phyloP scores from a whole-genome alignment of 2,797 vertebrate species.

The Ispidina lecontei region DNA sequence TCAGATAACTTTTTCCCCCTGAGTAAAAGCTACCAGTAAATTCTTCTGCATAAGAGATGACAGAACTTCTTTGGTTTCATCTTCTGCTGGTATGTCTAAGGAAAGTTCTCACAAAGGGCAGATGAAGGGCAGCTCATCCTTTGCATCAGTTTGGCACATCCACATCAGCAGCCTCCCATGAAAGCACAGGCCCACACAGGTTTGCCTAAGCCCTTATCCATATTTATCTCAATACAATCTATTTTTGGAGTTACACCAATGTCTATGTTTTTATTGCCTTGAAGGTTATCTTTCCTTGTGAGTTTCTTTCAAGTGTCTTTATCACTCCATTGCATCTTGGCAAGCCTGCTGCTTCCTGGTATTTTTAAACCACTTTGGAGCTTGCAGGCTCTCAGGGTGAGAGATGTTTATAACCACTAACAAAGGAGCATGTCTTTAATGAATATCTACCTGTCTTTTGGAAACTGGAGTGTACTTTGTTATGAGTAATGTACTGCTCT shows the following conservation, averaged over 20 bases:
- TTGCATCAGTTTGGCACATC: background rate
- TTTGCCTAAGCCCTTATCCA: background rate
- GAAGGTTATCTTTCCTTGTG: constrained; percentile 14
- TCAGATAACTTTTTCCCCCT: background rate
- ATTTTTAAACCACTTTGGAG: background rate
- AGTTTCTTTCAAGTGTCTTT: constrained; percentile 49
- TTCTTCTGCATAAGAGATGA: background rate
- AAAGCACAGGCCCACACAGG: background rate
- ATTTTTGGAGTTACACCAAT: constrained; percentile 3
- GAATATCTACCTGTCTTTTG: background rate
- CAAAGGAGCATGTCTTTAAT: background rate
- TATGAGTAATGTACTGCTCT: background rate
- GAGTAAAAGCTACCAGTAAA: background rate
- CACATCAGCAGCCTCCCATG: background rate
- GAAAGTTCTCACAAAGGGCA: background rate
- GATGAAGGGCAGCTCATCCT: background rate
- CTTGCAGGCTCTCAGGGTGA: background rate
- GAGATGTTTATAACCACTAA: background rate
- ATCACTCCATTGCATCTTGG: constrained; percentile 40
- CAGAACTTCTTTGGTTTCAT: background rate
- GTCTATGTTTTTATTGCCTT: constrained; percentile 23
- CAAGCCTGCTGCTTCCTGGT: constrained; percentile 4
- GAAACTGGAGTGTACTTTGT: background rate
- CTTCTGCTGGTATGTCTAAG: background rate
- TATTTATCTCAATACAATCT: constrained; percentile 1